phyloP scores from a whole-genome alignment of 2,113 vertebrate genomes.

The Heterotis niloticus region DNA sequence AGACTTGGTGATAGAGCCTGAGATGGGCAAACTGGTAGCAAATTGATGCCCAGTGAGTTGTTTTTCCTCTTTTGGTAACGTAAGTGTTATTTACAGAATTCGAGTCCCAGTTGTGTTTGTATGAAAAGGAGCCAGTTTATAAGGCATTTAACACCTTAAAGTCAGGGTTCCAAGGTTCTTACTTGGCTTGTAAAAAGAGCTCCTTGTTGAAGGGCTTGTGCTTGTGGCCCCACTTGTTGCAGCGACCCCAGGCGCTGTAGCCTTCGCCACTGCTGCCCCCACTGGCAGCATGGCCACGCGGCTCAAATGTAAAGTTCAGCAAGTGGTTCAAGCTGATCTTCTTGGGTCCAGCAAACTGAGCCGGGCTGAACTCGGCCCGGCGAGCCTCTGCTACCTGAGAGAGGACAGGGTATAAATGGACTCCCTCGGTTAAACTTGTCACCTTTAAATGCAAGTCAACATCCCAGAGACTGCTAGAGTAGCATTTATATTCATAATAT shows the following conservation, averaged over 20 bases:
- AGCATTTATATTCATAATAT: background rate
- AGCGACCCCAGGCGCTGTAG: slow-evolving; percentile 84
- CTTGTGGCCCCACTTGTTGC: slow-evolving; percentile 94
- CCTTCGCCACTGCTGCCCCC: slow-evolving; percentile 72
- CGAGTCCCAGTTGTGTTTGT: no score
- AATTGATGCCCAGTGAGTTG: background rate
- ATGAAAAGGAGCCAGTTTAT: background rate
- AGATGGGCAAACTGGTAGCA: background rate
- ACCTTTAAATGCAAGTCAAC: no score
- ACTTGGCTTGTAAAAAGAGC: slow-evolving; percentile 98
- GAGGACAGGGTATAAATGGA: slow-evolving; percentile 12
- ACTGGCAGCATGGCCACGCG: slow-evolving; percentile 73
- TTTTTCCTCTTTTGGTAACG: background rate
- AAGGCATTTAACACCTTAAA: no score
- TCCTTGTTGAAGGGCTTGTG: slow-evolving; percentile 98
- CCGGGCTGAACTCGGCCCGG: slow-evolving; percentile 97
- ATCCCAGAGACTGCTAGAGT: no score
- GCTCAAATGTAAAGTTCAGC: slow-evolving; percentile 97
- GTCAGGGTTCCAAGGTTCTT: slow-evolving; percentile 43
- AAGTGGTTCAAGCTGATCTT: slow-evolving; percentile 98
- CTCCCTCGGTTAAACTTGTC: no score
- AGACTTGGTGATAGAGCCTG: background rate
- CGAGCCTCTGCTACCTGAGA: slow-evolving; percentile 91
- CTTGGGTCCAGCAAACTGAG: slow-evolving; percentile 94
- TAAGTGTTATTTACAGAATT: no score